Percentiles rank a stretch among this genome's conserved stretches.
Evolutionary conservation across 1,140 invertebrate species (phyloP).

Genomic region (Rhynchophorus ferrugineus): DNA sequence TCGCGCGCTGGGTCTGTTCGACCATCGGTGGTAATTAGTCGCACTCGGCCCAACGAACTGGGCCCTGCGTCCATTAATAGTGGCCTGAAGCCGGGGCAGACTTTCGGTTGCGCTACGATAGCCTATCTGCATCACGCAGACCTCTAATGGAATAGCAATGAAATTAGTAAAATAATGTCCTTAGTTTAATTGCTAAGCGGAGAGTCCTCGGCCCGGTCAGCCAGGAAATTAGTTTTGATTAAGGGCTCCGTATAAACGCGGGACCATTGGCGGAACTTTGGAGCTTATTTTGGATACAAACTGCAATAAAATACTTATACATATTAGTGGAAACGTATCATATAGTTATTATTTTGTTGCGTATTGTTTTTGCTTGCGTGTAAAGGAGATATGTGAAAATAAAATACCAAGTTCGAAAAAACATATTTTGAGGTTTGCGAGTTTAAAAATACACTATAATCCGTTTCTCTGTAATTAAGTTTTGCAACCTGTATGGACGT

Average conservation of each 20-base stretch:
- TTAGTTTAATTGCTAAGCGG: slow-evolving; percentile 39
- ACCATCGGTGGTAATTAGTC: slow-evolving; percentile 24
- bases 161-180: slow-evolving; percentile 41
- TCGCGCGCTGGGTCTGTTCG: slow-evolving; percentile 11
- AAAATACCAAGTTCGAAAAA: too few relatives aligned
- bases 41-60: slow-evolving; percentile 23
- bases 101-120: slow-evolving; percentile 26
- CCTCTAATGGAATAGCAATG: slow-evolving; percentile 41
- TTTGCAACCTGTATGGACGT: too few relatives aligned
- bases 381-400: too few relatives aligned
- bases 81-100: slow-evolving; percentile 24
- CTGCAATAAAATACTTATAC: too few relatives aligned
- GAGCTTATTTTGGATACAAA: too few relatives aligned
- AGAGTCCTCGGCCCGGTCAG: slow-evolving; percentile 30
- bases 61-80: slow-evolving; percentile 29
- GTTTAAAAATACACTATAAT: too few relatives aligned
- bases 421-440: too few relatives aligned
- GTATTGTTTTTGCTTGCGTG: too few relatives aligned
- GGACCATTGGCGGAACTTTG: slow-evolving; percentile 6
- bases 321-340: too few relatives aligned
- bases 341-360: too few relatives aligned
- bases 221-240: slow-evolving; percentile 35
- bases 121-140: slow-evolving; percentile 39
- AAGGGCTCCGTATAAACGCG: slow-evolving; percentile 21
- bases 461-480: too few relatives aligned